These are phyloP conservation scores for Caenorhabditis plicata DNA, from an alignment of 2,888 invertebrate genomes.

Conservation along the genomic window DNA sequence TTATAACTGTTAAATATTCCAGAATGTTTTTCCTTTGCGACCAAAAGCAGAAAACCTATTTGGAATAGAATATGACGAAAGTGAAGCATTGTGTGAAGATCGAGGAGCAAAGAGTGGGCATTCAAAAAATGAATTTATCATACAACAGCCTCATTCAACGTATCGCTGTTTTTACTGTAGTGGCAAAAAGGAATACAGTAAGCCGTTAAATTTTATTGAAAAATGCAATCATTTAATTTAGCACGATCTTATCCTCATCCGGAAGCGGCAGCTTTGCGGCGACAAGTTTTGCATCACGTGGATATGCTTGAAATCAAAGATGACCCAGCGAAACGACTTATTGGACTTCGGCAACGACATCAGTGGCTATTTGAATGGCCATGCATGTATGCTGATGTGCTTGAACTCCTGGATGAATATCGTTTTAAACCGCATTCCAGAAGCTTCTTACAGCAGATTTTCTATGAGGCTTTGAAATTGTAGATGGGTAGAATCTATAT, in stretches of 20 bases:
- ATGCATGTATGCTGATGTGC: slow-evolving; percentile 53
- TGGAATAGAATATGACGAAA: not conserved
- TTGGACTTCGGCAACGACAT: slow-evolving; percentile 39
- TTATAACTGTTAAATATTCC: too few relatives aligned
- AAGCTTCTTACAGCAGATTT: slow-evolving; percentile 48
- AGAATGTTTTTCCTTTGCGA: too few relatives aligned
- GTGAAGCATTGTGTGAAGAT: not conserved
- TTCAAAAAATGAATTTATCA: slow-evolving; percentile 17
- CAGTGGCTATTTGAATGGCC: slow-evolving; percentile 49
- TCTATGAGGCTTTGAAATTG: slow-evolving; percentile 45
- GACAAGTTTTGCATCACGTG: slow-evolving; percentile 41
- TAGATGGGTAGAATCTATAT: too few relatives aligned
- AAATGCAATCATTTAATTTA: too few relatives aligned
- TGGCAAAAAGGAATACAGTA: slow-evolving; percentile 23
- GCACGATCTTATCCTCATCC: slow-evolving; percentile 19
- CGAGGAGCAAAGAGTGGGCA: slow-evolving; percentile 38
- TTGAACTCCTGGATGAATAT: slow-evolving; percentile 51
- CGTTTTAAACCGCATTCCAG: slow-evolving; percentile 47
- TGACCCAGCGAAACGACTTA: slow-evolving; percentile 44
- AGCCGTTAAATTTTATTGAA: not conserved
- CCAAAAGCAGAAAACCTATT: too few relatives aligned
- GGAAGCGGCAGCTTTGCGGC: slow-evolving; percentile 29
- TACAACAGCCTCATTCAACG: slow-evolving; percentile 35
- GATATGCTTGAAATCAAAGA: slow-evolving; percentile 51
- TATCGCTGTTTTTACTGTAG: slow-evolving; percentile 45